Conservation (phyloP, 1,140 invertebrate species). For the Cheumatopsyche charites region DNA sequence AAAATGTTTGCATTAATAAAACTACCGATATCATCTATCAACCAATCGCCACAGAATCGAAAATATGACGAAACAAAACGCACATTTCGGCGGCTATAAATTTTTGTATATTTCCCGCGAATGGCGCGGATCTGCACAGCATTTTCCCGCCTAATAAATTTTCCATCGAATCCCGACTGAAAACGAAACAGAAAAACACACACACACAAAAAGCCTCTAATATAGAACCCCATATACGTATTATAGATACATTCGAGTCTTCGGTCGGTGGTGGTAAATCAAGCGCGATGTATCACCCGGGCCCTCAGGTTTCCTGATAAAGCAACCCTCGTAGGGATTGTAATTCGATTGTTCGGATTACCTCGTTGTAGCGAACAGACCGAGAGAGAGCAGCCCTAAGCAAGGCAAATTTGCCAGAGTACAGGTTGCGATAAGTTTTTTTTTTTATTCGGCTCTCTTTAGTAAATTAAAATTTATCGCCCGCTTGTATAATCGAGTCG, state of each 20-base stretch:
- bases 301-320: conserved; percentile 32
- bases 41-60: too few relatives aligned
- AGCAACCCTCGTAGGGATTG: conserved; percentile 34
- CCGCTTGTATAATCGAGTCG: conserved; percentile 1
- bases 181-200: conserved; percentile 17
- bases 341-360: conserved; percentile 47
- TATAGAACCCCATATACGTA: not conserved
- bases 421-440: conserved; percentile 11
- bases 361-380: conserved; percentile 30
- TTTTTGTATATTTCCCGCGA: not conserved
- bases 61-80: not conserved
- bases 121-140: conserved; percentile 1
- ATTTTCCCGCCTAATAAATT: conserved; percentile 14
- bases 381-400: conserved; percentile 5
- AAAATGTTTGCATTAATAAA: too few relatives aligned
- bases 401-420: conserved; percentile 21
- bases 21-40: not conserved
- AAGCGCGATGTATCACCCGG: conserved; percentile 42
- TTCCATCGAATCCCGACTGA: not conserved
- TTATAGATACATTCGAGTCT: not conserved
- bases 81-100: not conserved
- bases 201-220: not conserved
- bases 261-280: conserved; percentile 23
- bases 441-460: conserved; percentile 21
- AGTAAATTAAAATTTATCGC: conserved; percentile 36